Base-by-base conservation (phyloP, 2,797 vertebrate species). In the Eupleurogrammus muticus region DNA sequence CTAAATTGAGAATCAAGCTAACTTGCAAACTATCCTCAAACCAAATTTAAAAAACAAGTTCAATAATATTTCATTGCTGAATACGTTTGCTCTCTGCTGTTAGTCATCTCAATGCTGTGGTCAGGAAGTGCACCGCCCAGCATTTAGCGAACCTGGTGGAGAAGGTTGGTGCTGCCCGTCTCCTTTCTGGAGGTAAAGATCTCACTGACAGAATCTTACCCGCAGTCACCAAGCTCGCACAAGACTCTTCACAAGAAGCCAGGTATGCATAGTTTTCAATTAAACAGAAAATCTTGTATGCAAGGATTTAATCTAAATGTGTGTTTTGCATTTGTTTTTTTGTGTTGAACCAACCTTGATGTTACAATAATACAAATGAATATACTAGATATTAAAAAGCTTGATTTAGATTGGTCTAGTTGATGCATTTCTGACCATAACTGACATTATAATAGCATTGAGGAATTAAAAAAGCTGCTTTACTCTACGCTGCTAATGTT, bases 181-280 rank as follows among this genome's bases (percentile, higher is more conserved):
- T 96, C 6, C 90, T 98, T 61, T 95, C 90, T 6, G 96, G 94
- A 5, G 58, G 87, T 53, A 95, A 93, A 87, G 95, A 94, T 66
- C 87, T 94, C 44, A 92, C 95, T 0, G 96, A 98, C 35, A 93
- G 95, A 21, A 83, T 98, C 24, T 65, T 99, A 44, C 95, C 94
- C 28, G 96, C 97, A 0, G 87, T 95, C 32, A 89, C 92, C 78
- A 96, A 92, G 77, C 95, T 99, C 56, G 84, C 95, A 2, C 97
- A 97, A 75, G 97, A 99, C 63, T 95, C 96, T 8, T 96, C 96
- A 34, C 96, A 95, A 76, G 97, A 98, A 90, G 94, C 95, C 49
- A 96, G 97, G 97, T 97, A 49, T 62, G 89, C 20, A 56, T 12
- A 54, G 17, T 60, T 52, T 49, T 21, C 0, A 60, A 0, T 34